These are phyloP conservation scores for Oryzias woworae DNA, from an alignment of 2,113 vertebrate genomes.

Conservation along the genomic window DNA sequence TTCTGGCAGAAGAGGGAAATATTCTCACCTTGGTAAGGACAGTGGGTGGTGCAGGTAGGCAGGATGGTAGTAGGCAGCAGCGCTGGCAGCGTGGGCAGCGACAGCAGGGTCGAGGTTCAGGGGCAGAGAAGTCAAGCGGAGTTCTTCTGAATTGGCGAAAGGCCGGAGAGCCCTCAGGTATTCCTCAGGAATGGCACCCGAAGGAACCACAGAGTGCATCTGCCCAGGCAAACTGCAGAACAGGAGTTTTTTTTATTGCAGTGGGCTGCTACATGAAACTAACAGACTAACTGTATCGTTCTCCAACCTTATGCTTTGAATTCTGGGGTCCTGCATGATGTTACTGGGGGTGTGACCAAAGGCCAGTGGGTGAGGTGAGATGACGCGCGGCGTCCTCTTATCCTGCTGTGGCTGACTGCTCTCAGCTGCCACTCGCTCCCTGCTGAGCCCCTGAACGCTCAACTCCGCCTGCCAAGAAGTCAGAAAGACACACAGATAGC, in stretches of 20 bases:
- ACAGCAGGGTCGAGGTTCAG: conserved; percentile 84
- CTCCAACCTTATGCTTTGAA: conserved; percentile 88
- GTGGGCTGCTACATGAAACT: neutral
- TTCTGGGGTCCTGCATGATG: conserved; percentile 87
- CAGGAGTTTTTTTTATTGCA: neutral
- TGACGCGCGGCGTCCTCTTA: conserved; percentile 59
- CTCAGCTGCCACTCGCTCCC: conserved; percentile 55
- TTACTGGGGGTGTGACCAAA: conserved; percentile 66
- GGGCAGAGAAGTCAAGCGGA: conserved; percentile 86
- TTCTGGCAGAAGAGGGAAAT: neutral
- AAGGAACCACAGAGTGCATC: conserved; percentile 87
- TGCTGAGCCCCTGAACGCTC: conserved; percentile 38
- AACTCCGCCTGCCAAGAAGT: conserved; percentile 50
- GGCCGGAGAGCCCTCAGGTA: conserved; percentile 91
- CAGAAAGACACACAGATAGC: conserved; percentile 19
- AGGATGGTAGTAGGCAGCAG: conserved; percentile 88
- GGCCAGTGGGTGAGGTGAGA: conserved; percentile 55
- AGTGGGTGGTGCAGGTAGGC: conserved; percentile 88
- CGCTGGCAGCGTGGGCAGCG: conserved; percentile 75
- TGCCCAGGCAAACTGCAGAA: conserved; percentile 85
- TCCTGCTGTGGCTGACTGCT: conserved; percentile 55
- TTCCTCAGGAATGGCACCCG: conserved; percentile 86
- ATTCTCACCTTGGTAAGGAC: conserved; percentile 83
- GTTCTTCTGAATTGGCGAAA: conserved; percentile 88
- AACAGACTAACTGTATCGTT: neutral